Evolutionary conservation across 2,113 vertebrate genomes (phyloP).

Genomic region (Mus pahari): DNA sequence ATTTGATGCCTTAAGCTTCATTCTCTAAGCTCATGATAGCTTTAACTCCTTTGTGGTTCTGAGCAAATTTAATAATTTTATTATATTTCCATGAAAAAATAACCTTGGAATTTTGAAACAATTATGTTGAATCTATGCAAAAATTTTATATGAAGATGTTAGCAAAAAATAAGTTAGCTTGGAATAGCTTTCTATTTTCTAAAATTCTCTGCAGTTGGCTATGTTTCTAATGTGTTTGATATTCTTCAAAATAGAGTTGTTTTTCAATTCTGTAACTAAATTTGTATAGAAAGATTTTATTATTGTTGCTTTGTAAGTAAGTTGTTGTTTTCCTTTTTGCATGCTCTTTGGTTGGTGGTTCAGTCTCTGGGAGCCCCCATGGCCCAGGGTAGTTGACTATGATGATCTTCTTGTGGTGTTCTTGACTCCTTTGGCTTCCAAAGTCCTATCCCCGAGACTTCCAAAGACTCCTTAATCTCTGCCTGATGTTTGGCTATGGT

Average conservation of each 20-base stretch:
- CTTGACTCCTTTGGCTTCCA: too few species aligned
- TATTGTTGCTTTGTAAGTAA: background rate
- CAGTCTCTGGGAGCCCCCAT: too few species aligned
- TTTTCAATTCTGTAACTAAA: background rate
- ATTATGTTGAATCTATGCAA: background rate
- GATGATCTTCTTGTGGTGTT: too few species aligned
- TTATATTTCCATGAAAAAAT: background rate
- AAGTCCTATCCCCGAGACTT: too few species aligned
- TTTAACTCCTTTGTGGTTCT: background rate
- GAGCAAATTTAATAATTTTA: background rate
- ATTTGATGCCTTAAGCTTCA: background rate
- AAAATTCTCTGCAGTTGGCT: background rate
- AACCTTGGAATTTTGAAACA: background rate
- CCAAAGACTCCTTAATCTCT: too few species aligned
- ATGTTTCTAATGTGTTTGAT: background rate
- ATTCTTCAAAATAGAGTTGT: background rate
- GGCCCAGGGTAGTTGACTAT: too few species aligned
- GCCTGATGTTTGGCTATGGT: too few species aligned
- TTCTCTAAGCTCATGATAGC: background rate
- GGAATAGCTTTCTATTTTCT: background rate
- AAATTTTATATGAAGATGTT: background rate
- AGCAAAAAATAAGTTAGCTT: background rate
- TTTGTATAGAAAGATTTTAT: background rate
- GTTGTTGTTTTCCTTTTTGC: background rate
- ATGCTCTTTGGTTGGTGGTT: too few species aligned